Conservation (phyloP, 2,113 vertebrate species). For the Neoarius graeffei region DNA sequence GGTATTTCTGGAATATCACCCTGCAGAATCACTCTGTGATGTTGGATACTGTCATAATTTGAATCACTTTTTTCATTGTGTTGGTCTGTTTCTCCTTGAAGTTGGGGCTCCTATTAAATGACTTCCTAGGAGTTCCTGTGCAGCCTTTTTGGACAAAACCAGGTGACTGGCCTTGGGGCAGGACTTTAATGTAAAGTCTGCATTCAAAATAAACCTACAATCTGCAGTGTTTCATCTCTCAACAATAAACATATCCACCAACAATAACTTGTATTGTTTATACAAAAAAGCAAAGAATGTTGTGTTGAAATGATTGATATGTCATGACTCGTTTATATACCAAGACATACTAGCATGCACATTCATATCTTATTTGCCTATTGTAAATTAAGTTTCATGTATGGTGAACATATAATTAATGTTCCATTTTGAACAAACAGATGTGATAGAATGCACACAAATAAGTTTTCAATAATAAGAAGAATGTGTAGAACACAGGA, state of each 20-base stretch:
- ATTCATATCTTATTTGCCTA: neutral
- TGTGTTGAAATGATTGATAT: conserved; percentile 11
- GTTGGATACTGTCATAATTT: conserved; percentile 52
- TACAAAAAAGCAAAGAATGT: neutral
- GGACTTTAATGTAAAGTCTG: conserved; percentile 58
- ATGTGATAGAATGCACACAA: neutral
- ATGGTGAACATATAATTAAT: neutral
- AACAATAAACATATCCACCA: conserved; percentile 21
- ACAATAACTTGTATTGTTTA: conserved; percentile 3
- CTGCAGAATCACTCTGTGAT: neutral
- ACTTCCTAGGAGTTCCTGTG: conserved; percentile 69
- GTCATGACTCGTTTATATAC: neutral
- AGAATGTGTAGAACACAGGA: conserved; percentile 50
- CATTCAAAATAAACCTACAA: conserved; percentile 64
- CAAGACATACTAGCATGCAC: neutral
- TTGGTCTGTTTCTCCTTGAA: conserved; percentile 58
- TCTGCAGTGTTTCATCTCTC: conserved; percentile 65
- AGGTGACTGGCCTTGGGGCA: conserved; percentile 68
- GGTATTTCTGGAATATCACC: conserved; percentile 54
- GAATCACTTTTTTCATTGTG: conserved; percentile 51
- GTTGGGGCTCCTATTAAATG: conserved; percentile 66
- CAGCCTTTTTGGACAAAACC: conserved; percentile 62
- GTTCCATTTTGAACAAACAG: neutral
- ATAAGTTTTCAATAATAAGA: neutral
- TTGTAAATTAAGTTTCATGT: neutral